Percentiles rank a stretch among this genome's conserved stretches.
phyloP scores from a whole-genome alignment of 2,113 vertebrate species.

The Cettia cetti region DNA sequence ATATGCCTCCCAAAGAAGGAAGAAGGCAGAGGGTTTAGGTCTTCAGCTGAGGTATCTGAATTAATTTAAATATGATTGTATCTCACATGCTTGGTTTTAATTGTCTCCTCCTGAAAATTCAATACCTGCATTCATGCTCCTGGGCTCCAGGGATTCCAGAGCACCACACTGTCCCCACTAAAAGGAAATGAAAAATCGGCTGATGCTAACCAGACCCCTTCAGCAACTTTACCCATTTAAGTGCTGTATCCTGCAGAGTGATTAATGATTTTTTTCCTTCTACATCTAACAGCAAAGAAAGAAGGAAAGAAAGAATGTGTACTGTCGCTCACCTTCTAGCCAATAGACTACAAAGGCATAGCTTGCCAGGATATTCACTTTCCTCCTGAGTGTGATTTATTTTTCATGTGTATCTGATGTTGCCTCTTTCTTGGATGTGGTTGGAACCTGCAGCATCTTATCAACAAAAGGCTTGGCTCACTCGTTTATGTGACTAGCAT shows the following conservation, averaged over 20 bases:
- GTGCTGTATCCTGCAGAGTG: slow-evolving; percentile 72
- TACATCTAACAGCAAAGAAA: slow-evolving; percentile 61
- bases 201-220: slow-evolving; percentile 78
- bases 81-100: slow-evolving; percentile 60
- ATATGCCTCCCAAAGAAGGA: neutral
- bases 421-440: neutral
- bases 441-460: neutral
- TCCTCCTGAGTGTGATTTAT: neutral
- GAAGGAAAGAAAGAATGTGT: neutral
- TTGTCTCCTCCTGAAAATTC: slow-evolving; percentile 67
- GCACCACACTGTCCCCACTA: slow-evolving; percentile 70
- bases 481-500: neutral
- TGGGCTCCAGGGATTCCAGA: slow-evolving; percentile 64
- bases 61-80: slow-evolving; percentile 58
- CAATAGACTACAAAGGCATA: slow-evolving; percentile 26
- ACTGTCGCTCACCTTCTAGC: slow-evolving; percentile 29
- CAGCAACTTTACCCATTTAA: slow-evolving; percentile 68
- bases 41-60: slow-evolving; percentile 13
- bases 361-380: neutral
- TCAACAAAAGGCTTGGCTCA: neutral
- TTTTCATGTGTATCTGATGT: neutral
- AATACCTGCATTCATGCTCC: slow-evolving; percentile 71
- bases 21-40: neutral
- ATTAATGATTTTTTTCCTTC: slow-evolving; percentile 75
- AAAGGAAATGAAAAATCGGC: slow-evolving; percentile 79